Conservation (phyloP, 2,113 vertebrate species). For the Cephalopterus ornatus region DNA sequence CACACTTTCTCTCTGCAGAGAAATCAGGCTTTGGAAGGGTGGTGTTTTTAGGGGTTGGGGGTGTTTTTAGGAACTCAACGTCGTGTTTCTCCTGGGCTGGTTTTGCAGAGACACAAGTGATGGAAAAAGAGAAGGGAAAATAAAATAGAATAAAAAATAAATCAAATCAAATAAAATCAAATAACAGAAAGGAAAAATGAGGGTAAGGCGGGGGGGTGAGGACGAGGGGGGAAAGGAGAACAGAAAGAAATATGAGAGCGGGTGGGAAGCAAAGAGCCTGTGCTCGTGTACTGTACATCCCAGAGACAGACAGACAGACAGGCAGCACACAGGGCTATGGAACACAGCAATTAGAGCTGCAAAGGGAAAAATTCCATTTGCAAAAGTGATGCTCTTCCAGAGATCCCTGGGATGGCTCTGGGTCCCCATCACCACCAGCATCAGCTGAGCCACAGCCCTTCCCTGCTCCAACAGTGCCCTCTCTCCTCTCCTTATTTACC, state of each 20-base stretch:
- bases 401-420: neutral
- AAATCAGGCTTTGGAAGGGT: neutral
- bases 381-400: fast-evolving
- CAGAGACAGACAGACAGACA: neutral
- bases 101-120: neutral
- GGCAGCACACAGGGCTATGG: neutral
- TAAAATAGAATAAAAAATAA: neutral
- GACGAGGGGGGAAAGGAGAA: neutral
- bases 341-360: neutral
- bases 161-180: neutral
- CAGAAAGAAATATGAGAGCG: fast-evolving
- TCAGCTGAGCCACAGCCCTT: neutral
- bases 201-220: neutral
- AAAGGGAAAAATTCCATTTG: neutral
- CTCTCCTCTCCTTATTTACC: neutral
- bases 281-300: constrained; percentile 10
- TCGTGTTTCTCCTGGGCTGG: neutral
- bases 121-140: neutral
- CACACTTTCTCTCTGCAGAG: neutral
- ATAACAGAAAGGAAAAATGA: neutral
- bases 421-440: fast-evolving
- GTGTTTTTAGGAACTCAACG: neutral
- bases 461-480: neutral
- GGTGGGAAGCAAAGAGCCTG: neutral
- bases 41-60: neutral